Evolutionary conservation across 2,888 invertebrate genomes (phyloP).

Genomic region (Fissipunctia ypsillon): DNA sequence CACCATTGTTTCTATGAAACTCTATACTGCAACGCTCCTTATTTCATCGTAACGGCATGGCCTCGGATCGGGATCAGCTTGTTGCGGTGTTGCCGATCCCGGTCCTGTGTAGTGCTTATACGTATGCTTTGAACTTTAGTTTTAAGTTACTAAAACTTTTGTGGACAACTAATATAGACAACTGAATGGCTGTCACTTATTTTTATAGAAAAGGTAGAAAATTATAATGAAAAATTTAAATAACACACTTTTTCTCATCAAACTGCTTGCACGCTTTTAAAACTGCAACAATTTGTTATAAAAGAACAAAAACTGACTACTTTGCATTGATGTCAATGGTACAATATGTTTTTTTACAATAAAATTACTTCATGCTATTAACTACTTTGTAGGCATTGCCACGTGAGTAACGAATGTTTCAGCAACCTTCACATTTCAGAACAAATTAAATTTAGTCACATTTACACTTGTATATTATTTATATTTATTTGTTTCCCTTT

Average conservation of each 20-base stretch:
- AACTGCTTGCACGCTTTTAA: slow-evolving; percentile 1
- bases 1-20: no score
- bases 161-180: not conserved
- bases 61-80: no score
- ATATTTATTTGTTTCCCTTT: slow-evolving; percentile 42
- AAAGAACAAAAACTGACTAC: slow-evolving; percentile 1
- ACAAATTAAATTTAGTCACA: slow-evolving; percentile 88
- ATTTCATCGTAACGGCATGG: no score
- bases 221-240: slow-evolving; percentile 5
- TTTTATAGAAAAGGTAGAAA: not conserved
- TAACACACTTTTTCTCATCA: not conserved
- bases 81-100: no score
- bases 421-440: slow-evolving; percentile 81
- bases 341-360: slow-evolving; percentile 11
- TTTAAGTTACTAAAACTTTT: not conserved
- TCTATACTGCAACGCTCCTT: no score
- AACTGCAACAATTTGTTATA: not conserved
- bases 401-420: slow-evolving; percentile 63
- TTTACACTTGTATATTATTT: slow-evolving; percentile 69
- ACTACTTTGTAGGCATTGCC: slow-evolving; percentile 33
- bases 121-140: no score
- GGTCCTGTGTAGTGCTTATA: no score
- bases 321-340: slow-evolving; percentile 36
- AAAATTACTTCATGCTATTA: slow-evolving; percentile 25
- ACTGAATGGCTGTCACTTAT: not conserved